Percentiles rank a stretch among this genome's conserved stretches.
Evolutionary conservation across 2,797 vertebrate genomes (phyloP).

Genomic region (Rhabdomys pumilio): DNA sequence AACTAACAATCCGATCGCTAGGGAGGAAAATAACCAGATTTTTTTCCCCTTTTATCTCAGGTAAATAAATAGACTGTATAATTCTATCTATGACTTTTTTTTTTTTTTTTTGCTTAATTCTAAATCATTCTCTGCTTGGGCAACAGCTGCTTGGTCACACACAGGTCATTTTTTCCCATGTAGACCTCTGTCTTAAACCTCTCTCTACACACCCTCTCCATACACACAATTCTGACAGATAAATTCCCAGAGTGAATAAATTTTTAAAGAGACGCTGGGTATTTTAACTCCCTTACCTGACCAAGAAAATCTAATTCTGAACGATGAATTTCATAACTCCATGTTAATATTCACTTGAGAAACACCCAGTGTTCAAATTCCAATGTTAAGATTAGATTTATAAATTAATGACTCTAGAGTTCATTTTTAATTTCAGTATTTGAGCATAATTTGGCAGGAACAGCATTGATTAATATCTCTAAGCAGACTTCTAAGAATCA

Average conservation of each 20-base stretch:
- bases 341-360: conserved; percentile 48
- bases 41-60: conserved; percentile 18
- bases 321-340: conserved; percentile 49
- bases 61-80: conserved; percentile 21
- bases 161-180: background rate
- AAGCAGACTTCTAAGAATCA: conserved; percentile 21
- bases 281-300: conserved; percentile 70
- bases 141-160: conserved; percentile 13
- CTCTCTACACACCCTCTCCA: background rate
- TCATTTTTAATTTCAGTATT: conserved; percentile 48
- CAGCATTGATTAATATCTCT: conserved; percentile 30
- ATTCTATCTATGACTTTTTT: background rate
- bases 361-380: conserved; percentile 1
- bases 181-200: conserved; percentile 2
- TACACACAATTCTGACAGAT: conserved; percentile 27
- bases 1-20: conserved; percentile 44
- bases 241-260: conserved; percentile 10
- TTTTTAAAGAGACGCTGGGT: background rate
- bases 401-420: conserved; percentile 21
- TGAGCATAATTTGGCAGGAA: conserved; percentile 15
- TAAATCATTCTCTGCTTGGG: background rate
- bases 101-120: conserved; percentile 8
- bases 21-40: background rate
- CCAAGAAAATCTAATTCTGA: conserved; percentile 62
- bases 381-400: conserved; percentile 41